Evolutionary conservation across 2,113 vertebrate species (phyloP), one percentile per base, ranked within the genome.

Genomic region (Lamprologus ornatipinnis): DNA sequence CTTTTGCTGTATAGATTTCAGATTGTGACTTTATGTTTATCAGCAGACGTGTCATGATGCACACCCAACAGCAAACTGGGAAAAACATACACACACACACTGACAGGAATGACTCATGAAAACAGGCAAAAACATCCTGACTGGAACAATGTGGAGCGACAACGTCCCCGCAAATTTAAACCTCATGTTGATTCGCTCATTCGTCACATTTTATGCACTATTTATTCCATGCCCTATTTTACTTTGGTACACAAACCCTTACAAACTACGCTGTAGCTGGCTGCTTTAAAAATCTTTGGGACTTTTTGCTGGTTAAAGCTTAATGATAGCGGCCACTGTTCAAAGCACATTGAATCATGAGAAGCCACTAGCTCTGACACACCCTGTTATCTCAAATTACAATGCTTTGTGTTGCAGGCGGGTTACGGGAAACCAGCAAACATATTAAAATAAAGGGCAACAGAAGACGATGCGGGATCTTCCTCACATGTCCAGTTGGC

Each of bases 371-470:
- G 26, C 53, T 91, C 49, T 35, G 86, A 78, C 85, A 92, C 91
- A 94, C 91, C 93, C 85, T 87, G n/a, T 42, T 19, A 86, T 86
- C 86, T 93, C 90, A 92, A 19, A 81, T 95, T 92, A 92, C 90
- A 82, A 79, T 37, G 63, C 87, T 87, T 49, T 81, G 53, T 55
- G 70, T 45, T 28, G 37, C 80, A 81, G 1, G 4, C 5, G 37
- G 51, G 80, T 23, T 47, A 5, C 19, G 17, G 21, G 65, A 88
- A 89, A 87, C 28, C 7, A 51, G 35, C 55, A 26, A 83, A 57
- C 14, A 47, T 47, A 47, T 47, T 47, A 75, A 79, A 80, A 84
- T 42, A 33, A 21, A 31, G 15, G 47, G 90, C 80, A 87, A 87
- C 35, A 79, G 26, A 83, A 75, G 31, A 68, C 6, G 14, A 68